These are phyloP conservation scores for Pteruthius melanotis DNA, from an alignment of 2,113 vertebrate genomes.

Conservation along the genomic window DNA sequence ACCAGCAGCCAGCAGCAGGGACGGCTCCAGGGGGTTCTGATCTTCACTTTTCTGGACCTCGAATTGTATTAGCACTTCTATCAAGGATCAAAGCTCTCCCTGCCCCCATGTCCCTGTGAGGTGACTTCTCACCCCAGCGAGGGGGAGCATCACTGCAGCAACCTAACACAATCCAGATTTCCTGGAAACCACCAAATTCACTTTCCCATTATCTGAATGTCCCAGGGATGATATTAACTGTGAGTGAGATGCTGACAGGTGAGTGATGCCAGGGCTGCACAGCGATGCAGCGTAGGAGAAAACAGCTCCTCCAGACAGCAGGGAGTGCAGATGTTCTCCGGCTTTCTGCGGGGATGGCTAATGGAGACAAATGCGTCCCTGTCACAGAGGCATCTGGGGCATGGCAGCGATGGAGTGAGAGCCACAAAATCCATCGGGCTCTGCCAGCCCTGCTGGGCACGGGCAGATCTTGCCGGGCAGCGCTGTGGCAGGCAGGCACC, in stretches of 20 bases:
- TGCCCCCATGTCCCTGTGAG: background rate
- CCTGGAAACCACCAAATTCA: constrained; percentile 19
- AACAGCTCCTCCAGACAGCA: background rate
- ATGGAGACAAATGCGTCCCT: background rate
- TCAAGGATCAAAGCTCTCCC: background rate
- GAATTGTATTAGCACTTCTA: background rate
- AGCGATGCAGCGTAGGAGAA: background rate
- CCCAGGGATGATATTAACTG: background rate
- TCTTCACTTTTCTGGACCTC: background rate
- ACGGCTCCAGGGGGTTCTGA: background rate
- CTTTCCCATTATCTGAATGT: background rate
- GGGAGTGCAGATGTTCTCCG: background rate
- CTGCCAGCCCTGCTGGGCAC: background rate
- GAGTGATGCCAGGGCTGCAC: background rate
- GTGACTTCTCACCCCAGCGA: background rate
- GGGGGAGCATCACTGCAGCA: background rate
- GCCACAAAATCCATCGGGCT: accelerated
- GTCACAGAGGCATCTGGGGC: background rate
- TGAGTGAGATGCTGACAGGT: background rate
- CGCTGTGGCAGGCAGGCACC: accelerated
- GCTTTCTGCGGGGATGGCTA: background rate
- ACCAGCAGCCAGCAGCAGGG: background rate
- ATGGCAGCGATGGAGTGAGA: accelerated
- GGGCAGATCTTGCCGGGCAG: accelerated
- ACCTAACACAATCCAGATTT: background rate